Evolutionary conservation across 2,888 invertebrate genomes (phyloP).

Genomic region (Sycophila texana): DNA sequence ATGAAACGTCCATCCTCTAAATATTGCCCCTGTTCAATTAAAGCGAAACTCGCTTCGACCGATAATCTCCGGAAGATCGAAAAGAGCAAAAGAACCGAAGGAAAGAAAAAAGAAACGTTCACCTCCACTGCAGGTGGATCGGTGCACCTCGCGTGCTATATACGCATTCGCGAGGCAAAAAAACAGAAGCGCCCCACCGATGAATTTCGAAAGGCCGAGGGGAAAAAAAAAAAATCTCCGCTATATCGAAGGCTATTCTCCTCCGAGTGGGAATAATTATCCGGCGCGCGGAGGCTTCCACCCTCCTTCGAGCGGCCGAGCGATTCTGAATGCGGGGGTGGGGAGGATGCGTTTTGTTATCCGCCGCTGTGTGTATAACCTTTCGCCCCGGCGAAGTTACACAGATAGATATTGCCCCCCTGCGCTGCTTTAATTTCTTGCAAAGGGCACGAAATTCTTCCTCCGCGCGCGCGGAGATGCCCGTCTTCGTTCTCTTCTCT

Average conservation of each 20-base stretch:
- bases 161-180: background rate
- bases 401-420: background rate
- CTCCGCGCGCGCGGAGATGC: background rate
- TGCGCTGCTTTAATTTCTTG: background rate
- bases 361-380: background rate
- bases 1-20: background rate
- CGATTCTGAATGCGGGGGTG: background rate
- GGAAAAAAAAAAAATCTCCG: slow-evolving; percentile 1
- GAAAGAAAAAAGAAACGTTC: background rate
- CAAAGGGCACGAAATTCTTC: background rate
- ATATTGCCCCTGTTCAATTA: slow-evolving; percentile 23
- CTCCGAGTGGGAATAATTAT: too few species aligned
- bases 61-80: background rate
- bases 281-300: too few species aligned
- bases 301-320: too few species aligned
- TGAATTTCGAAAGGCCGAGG: background rate
- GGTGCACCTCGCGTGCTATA: background rate
- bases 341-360: background rate
- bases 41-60: slow-evolving; percentile 17
- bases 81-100: background rate
- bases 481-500: slow-evolving; percentile 7
- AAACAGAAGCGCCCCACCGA: background rate
- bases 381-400: background rate
- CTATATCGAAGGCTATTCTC: slow-evolving; percentile 10
- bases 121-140: background rate